Evolutionary conservation across 2,888 invertebrate species (phyloP), one percentile per base, ranked within the genome.

Genomic region (Lypha dubia): DNA sequence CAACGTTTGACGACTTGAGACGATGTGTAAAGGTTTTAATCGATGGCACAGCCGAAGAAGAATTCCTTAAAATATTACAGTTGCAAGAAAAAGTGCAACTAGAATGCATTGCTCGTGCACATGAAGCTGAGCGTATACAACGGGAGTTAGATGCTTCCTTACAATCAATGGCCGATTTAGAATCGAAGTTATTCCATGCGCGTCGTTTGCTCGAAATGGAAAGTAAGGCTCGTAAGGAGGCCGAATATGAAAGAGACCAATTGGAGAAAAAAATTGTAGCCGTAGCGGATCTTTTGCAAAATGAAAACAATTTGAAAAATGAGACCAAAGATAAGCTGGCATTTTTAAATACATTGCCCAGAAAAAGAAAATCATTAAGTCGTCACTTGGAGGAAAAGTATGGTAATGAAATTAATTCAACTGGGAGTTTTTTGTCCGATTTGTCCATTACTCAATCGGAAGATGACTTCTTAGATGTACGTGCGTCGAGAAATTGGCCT

Each of bases 281-380:
- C 89, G 96, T 96, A 0, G 94, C 96, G 20, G 96, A 97, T 88
- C 92, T 97, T 2, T 92, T 97, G 9, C 94, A 95, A 86, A 94
- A 94, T 83, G 95, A 96, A 87, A 94, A 94, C 49, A 95, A 95
- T 88, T 91, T 97, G 15, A 96, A 96, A 88, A 95, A 96, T 89
- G 96, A 96, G 89, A 96, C 96, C 0, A 94, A 96, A 75, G 96
- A 97, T 90, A 96, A 96, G 90, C 93, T 97, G 28, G 95, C 96
- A 15, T 96, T 96, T 90, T 93, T 97, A 7, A 95, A 95, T 86
- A 94, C 94, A 24, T 92, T 93, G 71, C 93, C 93, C 4, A 89
- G 93, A 17, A 95, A 94, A 62, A 93, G 94, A 1, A 94, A 94
- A 83, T 92, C 92, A 0, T 56, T 89, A 3, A 90, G 89, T 67